Conservation (phyloP, 2,888 invertebrate species). For the Nomada lathburiana region DNA sequence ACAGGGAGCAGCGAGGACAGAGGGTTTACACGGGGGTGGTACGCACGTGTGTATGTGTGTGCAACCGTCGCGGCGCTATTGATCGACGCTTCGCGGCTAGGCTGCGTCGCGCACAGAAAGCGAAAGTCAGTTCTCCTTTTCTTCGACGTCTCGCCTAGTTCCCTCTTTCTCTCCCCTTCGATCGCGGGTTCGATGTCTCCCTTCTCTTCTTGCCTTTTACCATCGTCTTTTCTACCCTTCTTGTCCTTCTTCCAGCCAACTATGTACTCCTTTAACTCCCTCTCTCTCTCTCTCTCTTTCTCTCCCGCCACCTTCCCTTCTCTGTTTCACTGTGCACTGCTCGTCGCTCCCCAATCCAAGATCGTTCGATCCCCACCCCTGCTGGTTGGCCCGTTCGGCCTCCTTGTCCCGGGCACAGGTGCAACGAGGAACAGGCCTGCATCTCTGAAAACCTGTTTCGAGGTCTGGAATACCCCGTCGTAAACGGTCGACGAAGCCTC, state of each 20-base stretch:
- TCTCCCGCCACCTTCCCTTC: constrained; percentile 9
- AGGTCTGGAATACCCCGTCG: constrained; percentile 63
- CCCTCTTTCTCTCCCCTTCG: constrained; percentile 59
- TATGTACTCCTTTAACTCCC: constrained; percentile 48
- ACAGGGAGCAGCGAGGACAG: constrained; percentile 14
- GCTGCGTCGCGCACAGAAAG: constrained; percentile 81
- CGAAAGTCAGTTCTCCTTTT: constrained; percentile 81
- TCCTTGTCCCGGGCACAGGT: constrained; percentile 72
- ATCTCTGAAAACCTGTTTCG: constrained; percentile 73
- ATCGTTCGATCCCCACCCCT: constrained; percentile 68
- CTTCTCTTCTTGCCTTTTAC: constrained; percentile 36
- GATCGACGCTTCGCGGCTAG: constrained; percentile 79
- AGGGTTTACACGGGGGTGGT: constrained; percentile 22
- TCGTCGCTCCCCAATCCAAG: constrained; percentile 74
- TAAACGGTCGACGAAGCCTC: constrained; percentile 61
- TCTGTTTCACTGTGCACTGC: constrained; percentile 76
- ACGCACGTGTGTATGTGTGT: constrained; percentile 40
- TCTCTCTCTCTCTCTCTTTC: not conserved
- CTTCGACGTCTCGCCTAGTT: constrained; percentile 72
- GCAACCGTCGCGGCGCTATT: constrained; percentile 79
- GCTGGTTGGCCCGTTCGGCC: constrained; percentile 46
- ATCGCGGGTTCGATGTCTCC: constrained; percentile 16
- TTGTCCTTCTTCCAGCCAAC: constrained; percentile 75
- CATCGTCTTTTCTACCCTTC: constrained; percentile 31
- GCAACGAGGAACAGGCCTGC: constrained; percentile 64